Conservation (phyloP, 2,797 vertebrate species). For the Coluber constrictor region DNA sequence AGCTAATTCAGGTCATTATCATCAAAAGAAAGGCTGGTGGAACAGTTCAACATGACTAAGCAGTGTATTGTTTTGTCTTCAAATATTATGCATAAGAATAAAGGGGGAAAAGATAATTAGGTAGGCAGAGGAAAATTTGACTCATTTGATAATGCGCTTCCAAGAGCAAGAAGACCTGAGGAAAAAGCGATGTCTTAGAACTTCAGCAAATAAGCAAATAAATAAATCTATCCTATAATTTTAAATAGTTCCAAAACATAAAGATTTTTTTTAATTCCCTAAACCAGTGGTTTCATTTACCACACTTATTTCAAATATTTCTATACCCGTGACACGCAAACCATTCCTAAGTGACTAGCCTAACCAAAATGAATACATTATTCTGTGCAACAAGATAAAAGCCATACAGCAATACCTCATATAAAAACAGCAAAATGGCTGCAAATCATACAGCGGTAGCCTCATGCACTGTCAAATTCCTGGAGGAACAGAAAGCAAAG, state of each 20-base stretch:
- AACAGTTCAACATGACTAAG: slow-evolving; percentile 32
- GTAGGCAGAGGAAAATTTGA: not conserved
- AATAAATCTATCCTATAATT: not conserved
- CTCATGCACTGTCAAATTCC: not conserved
- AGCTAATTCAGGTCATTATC: slow-evolving; percentile 42
- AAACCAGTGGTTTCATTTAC: not conserved
- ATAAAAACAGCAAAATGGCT: not conserved
- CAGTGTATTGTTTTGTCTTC: slow-evolving; percentile 31
- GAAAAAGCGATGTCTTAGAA: not conserved
- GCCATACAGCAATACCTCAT: not conserved
- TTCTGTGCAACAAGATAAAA: not conserved
- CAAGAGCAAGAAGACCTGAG: no score
- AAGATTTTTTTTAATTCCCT: not conserved
- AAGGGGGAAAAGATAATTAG: not conserved
- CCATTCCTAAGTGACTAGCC: not conserved
- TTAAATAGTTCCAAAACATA: not conserved
- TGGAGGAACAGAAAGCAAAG: not conserved
- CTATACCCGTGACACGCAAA: not conserved
- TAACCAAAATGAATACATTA: not conserved
- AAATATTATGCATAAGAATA: slow-evolving; percentile 7
- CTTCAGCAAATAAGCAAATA: not conserved
- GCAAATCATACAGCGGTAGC: not conserved
- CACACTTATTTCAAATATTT: not conserved
- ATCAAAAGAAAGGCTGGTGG: slow-evolving; percentile 43
- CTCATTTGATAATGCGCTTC: not conserved